A percentile compares a stretch with the other conserved stretches of the same genome.
Evolutionary conservation across 2,888 invertebrate genomes (phyloP).

Genomic region (Schrankia costaestrigalis): DNA sequence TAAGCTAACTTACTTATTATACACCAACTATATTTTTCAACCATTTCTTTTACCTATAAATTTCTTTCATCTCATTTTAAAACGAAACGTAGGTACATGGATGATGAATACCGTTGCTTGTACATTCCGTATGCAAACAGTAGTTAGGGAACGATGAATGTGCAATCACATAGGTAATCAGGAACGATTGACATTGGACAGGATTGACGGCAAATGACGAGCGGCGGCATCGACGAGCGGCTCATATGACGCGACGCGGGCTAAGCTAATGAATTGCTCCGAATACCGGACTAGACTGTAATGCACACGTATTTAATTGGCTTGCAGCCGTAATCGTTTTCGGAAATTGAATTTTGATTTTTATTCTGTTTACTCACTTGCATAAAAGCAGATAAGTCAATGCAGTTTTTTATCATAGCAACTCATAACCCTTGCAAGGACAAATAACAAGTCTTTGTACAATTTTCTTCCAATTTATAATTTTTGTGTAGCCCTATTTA

Average conservation of each 20-base stretch:
- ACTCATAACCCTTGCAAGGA: too few species aligned
- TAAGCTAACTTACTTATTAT: too few species aligned
- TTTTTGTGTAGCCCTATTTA: too few species aligned
- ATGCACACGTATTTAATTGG: neutral
- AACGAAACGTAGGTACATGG: too few species aligned
- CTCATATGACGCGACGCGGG: conserved; percentile 32
- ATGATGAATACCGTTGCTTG: neutral
- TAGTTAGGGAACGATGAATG: conserved; percentile 46
- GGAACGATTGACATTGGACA: conserved; percentile 48
- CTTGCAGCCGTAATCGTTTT: neutral
- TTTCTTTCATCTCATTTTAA: too few species aligned
- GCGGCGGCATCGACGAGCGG: conserved; percentile 37
- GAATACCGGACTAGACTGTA: conserved; percentile 14
- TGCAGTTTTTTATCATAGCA: too few species aligned
- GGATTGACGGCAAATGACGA: conserved; percentile 48
- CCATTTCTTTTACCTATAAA: too few species aligned
- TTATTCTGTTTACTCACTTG: too few species aligned
- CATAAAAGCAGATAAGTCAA: too few species aligned
- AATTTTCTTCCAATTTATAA: too few species aligned
- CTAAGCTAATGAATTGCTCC: conserved; percentile 45
- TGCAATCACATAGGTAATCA: conserved; percentile 64
- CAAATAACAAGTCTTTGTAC: too few species aligned
- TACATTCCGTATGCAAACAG: conserved; percentile 20
- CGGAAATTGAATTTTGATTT: neutral
- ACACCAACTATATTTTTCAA: too few species aligned